A percentile compares a stretch with the other conserved stretches of the same genome.
These are phyloP conservation scores for Xiphorhynchus elegans DNA, from an alignment of 2,113 vertebrate genomes.

Conservation along the genomic window DNA sequence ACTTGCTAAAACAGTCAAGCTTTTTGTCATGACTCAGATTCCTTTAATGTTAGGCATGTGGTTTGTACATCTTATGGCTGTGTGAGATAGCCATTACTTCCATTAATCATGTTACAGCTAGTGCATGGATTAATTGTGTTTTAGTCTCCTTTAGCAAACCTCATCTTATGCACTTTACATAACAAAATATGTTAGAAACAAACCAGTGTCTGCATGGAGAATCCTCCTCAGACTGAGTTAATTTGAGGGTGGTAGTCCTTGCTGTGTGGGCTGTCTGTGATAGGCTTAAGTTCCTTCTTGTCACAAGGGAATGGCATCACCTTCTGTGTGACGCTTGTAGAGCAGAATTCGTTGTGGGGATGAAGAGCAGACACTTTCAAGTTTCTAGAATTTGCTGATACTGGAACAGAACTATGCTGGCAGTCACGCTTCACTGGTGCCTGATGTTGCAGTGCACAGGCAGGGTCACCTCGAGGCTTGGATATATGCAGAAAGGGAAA, in stretches of 20 bases:
- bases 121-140: neutral
- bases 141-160: neutral
- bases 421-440: neutral
- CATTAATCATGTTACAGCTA: neutral
- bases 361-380: fast-evolving
- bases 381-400: neutral
- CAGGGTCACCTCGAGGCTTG: neutral
- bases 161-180: neutral
- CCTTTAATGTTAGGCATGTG: neutral
- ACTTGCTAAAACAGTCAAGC: neutral
- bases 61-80: neutral
- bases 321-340: neutral
- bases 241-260: neutral
- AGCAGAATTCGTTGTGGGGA: neutral
- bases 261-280: fast-evolving
- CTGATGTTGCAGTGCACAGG: neutral
- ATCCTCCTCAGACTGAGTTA: neutral
- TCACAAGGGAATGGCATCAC: neutral
- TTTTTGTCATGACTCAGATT: neutral
- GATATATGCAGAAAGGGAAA: neutral
- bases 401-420: neutral
- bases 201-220: neutral
- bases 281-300: neutral
- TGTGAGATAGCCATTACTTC: neutral
- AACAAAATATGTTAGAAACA: neutral